A percentile compares a stretch with the other conserved stretches of the same genome.
Conservation (phyloP, 2,797 vertebrate genomes). For the Thaleichthys pacificus region DNA sequence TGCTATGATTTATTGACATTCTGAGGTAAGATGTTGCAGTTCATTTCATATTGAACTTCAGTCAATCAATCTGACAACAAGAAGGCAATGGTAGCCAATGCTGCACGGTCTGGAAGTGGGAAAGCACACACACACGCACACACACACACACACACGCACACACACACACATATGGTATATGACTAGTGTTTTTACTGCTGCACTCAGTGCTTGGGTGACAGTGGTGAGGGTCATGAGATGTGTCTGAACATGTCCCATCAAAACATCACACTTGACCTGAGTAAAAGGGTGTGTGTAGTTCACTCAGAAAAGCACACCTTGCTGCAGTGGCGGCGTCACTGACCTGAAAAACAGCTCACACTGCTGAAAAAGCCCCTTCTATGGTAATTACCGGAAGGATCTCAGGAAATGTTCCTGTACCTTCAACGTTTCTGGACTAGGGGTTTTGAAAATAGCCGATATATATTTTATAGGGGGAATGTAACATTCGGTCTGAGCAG, state of each 20-base stretch:
- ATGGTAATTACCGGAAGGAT: too few species aligned
- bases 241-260: slow-evolving; percentile 8
- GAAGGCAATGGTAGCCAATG: slow-evolving; percentile 18
- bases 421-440: too few species aligned
- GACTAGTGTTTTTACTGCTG: slow-evolving; percentile 19
- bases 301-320: too few species aligned
- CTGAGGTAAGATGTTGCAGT: slow-evolving; percentile 41
- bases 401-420: too few species aligned
- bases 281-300: neutral
- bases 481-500: too few species aligned
- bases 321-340: too few species aligned
- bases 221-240: neutral
- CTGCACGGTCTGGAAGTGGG: slow-evolving; percentile 8
- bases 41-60: slow-evolving; percentile 42
- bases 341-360: too few species aligned
- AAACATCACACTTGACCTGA: slow-evolving; percentile 8
- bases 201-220: neutral
- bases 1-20: slow-evolving; percentile 39
- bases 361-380: too few species aligned
- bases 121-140: neutral
- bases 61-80: slow-evolving; percentile 40
- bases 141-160: neutral
- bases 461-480: too few species aligned
- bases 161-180: too few species aligned
- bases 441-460: too few species aligned